A percentile compares a stretch with the other conserved stretches of the same genome.
These are phyloP conservation scores for Leucoraja erinaceus DNA, from an alignment of 2,113 vertebrate species.

Conservation along the genomic window DNA sequence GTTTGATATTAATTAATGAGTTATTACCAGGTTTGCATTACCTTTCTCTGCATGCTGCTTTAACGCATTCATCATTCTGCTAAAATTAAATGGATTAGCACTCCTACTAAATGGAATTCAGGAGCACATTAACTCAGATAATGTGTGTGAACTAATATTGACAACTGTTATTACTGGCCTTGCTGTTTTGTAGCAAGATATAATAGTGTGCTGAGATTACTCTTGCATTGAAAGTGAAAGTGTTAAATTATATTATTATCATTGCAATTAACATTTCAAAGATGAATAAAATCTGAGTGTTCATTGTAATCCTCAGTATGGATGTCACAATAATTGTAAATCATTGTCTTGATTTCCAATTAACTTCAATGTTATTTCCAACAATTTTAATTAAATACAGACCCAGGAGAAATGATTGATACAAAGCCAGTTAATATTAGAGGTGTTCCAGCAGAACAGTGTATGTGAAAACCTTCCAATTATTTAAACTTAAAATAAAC, in stretches of 20 bases:
- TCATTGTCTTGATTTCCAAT: background rate
- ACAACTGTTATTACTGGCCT: background rate
- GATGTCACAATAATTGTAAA: background rate
- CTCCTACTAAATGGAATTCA: background rate
- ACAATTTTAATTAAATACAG: constrained; percentile 17
- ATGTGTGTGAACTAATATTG: background rate
- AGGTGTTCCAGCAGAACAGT: background rate
- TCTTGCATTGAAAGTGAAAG: background rate
- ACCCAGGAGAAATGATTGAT: background rate
- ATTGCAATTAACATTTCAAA: background rate
- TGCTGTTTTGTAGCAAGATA: background rate
- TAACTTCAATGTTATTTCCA: background rate
- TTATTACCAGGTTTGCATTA: no score
- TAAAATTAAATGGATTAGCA: background rate
- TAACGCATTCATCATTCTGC: background rate
- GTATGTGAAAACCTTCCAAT: background rate
- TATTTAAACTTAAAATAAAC: background rate
- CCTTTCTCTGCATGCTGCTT: no score
- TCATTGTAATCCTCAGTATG: background rate
- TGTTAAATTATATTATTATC: background rate
- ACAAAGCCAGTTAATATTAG: background rate
- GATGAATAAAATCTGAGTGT: background rate
- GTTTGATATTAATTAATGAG: background rate
- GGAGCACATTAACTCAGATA: background rate
- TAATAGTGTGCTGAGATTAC: background rate